Evolutionary conservation across 2,113 vertebrate genomes (phyloP).

Genomic region (Chaetorhynchus papuensis): DNA sequence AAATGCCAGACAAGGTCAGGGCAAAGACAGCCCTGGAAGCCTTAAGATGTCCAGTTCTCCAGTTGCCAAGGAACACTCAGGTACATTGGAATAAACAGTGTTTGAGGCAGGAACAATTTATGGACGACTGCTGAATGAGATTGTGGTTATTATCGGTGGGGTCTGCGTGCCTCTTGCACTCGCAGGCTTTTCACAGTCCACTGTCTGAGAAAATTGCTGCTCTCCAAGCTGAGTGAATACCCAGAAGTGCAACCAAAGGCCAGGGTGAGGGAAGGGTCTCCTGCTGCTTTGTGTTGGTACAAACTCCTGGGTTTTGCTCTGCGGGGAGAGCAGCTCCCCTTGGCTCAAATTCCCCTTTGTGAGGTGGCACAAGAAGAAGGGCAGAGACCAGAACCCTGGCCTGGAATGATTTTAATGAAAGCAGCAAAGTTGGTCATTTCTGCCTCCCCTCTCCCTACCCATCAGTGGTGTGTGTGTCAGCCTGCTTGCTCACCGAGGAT

Average conservation of each 20-base stretch:
- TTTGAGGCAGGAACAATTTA: not conserved
- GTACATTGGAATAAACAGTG: not conserved
- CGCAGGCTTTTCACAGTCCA: not conserved
- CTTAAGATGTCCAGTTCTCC: not conserved
- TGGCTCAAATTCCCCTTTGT: not conserved
- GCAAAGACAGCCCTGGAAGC: not conserved
- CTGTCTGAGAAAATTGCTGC: not conserved
- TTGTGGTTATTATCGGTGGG: not conserved
- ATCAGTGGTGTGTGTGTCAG: not conserved
- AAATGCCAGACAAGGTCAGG: not conserved
- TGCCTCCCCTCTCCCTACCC: not conserved
- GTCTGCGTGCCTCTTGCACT: not conserved
- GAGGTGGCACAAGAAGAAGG: not conserved
- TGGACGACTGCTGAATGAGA: not conserved
- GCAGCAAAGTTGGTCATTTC: not conserved
- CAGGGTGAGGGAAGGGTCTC: not conserved
- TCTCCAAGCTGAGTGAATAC: not conserved
- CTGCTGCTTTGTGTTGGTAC: not conserved
- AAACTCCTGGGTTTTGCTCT: not conserved
- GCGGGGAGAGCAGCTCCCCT: not conserved
- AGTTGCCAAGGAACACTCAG: not conserved
- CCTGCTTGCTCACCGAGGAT: not conserved
- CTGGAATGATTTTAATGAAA: not conserved
- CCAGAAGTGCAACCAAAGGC: not conserved
- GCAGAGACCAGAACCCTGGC: not conserved